These are phyloP conservation scores for Willisornis vidua DNA, from an alignment of 2,113 vertebrate species.

Conservation along the genomic window DNA sequence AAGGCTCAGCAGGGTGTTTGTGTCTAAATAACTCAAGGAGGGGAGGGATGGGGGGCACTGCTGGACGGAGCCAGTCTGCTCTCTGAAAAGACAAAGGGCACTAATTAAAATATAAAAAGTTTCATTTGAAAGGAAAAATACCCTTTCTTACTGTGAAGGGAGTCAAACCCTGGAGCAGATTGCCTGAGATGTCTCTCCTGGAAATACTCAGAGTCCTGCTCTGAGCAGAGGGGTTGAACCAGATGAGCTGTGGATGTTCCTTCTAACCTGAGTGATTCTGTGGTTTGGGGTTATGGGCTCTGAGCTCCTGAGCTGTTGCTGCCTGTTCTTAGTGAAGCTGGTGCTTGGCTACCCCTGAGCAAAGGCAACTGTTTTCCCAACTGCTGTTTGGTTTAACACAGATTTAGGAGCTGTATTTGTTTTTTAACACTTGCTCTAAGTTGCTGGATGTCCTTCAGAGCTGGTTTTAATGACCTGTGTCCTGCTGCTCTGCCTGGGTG, in stretches of 20 bases:
- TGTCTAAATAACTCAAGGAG: too few relatives aligned
- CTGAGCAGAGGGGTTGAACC: background rate
- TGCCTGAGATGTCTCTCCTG: background rate
- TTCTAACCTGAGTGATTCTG: background rate
- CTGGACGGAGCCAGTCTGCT: background rate
- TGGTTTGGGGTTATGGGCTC: background rate
- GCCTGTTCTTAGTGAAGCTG: background rate
- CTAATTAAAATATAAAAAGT: fast-evolving
- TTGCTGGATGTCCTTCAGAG: background rate
- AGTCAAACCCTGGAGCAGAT: background rate
- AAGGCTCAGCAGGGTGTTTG: background rate
- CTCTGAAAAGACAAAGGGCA: background rate
- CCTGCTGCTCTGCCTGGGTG: background rate
- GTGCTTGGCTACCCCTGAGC: background rate
- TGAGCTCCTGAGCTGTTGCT: background rate
- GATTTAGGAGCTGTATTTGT: background rate
- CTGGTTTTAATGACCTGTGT: background rate
- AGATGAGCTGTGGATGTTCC: background rate
- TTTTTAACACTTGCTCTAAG: background rate
- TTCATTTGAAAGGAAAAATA: background rate
- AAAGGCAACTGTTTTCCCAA: background rate
- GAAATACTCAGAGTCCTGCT: background rate
- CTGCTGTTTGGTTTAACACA: background rate
- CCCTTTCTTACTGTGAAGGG: background rate
- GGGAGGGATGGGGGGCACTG: background rate